phyloP scores from a whole-genome alignment of 2,113 vertebrate species.

The Campylomormyrus numenius region DNA sequence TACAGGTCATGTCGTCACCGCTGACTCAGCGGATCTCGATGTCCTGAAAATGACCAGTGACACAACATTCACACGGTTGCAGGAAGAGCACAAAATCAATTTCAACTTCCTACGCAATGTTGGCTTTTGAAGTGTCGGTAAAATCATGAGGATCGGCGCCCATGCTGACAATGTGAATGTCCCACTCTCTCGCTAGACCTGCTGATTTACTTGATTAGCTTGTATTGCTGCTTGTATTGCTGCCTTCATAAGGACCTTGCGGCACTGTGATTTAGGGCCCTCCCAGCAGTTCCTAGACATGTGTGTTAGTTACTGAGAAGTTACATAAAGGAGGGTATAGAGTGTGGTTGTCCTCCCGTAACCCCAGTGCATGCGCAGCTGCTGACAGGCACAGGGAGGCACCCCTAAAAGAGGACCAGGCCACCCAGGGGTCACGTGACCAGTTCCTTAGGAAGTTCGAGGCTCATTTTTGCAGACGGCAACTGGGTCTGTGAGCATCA shows the following conservation, averaged over 20 bases:
- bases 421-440: neutral
- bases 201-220: neutral
- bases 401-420: neutral
- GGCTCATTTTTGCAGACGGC: neutral
- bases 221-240: neutral
- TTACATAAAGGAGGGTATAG: neutral
- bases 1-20: neutral
- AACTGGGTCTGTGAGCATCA: neutral
- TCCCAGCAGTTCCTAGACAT: neutral
- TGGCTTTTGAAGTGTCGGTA: neutral
- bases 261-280: neutral
- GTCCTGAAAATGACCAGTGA: neutral
- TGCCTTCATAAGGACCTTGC: neutral
- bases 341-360: neutral
- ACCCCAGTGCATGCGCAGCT: slow-evolving; percentile 12
- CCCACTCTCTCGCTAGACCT: neutral
- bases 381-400: neutral
- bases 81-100: neutral
- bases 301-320: slow-evolving; percentile 16
- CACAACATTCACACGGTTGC: neutral
- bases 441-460: neutral
- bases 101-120: neutral
- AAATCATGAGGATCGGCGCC: neutral
- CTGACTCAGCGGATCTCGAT: neutral
- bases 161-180: neutral